Base-by-base conservation (phyloP, 2,888 invertebrate genomes). In the Ectobius pallidus region DNA sequence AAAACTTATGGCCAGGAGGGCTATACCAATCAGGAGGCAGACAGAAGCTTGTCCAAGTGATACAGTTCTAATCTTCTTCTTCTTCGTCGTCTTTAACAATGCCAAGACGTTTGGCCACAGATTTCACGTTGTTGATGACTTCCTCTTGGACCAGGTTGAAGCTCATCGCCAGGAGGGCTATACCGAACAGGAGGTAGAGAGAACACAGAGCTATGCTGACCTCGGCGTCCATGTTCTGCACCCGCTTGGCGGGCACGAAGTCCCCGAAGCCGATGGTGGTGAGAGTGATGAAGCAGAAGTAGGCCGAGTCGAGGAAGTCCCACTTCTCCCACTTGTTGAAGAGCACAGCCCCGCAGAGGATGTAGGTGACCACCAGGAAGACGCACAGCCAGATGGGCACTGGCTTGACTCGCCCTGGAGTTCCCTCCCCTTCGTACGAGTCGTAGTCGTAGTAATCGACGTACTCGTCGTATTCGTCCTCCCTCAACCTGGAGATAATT, bases 91-190 rank as follows among this genome's bases (percentile, higher is more conserved):
- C 90, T 81, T 95, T 95, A 78, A 96, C 91, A 81, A 96, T 96
- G 55, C 96, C 96, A 72, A 96, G 87, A 73, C 91, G 89, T 78
- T 92, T 92, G 25, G 95, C 96, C 9, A 96, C 90, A 74, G 91
- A 89, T 79, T 95, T 94, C 4, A 96, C 95, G 80, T 93, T 93
- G 74, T 91, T 92, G 76, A 95, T 93, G 11, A 96, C 95, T 83
- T 96, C 95, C 81, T 96, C 96, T 82, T 96, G 97, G 58, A 97
- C 96, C 80, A 97, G 85, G 86, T 97, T 97, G 84, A 97, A 97
- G 79, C 95, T 95, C 97, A 97, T 98, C 32, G 97, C 97, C 76
- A 97, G 85, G 61, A 97, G 84, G 0, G 97, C 95, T 80, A 97
- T 97, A 7, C 97, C 97, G 82, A 97, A 96, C 55, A 98, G 87